Conservation (phyloP, 2,888 invertebrate genomes). For the Stenodera caucasica region DNA sequence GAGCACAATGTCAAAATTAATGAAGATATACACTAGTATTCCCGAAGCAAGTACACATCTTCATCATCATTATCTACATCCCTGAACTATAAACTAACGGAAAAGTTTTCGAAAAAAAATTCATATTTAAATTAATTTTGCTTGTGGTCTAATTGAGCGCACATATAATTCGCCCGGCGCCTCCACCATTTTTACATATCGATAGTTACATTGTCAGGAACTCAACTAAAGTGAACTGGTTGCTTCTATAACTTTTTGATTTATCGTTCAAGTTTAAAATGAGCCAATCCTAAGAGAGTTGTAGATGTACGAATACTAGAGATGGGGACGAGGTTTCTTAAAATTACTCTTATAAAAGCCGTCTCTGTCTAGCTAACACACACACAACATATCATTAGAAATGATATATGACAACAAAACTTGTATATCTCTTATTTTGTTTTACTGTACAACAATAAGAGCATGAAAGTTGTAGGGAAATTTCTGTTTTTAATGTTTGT, state of each 20-base stretch:
- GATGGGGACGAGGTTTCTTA: constrained; percentile 13
- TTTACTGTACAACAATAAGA: constrained; percentile 17
- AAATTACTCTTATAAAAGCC: constrained; percentile 21
- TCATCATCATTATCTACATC: neutral
- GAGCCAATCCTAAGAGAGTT: constrained; percentile 23
- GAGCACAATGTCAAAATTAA: neutral
- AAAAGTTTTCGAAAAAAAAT: neutral
- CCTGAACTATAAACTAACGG: neutral
- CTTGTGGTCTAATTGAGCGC: neutral
- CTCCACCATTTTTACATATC: constrained; percentile 20
- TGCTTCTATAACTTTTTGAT: constrained; percentile 15
- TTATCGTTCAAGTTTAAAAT: constrained; percentile 24
- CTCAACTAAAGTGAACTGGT: neutral
- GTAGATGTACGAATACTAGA: constrained; percentile 4
- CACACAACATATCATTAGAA: constrained; percentile 29
- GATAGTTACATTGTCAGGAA: neutral
- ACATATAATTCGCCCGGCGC: neutral
- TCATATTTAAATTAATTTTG: neutral
- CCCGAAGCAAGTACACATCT: neutral
- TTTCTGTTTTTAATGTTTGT: constrained; percentile 15
- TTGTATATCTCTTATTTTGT: constrained; percentile 23
- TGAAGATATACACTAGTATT: neutral
- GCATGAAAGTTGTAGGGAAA: too few relatives aligned
- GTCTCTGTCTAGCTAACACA: constrained; percentile 7
- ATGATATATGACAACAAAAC: constrained; percentile 25